Conservation (phyloP, 2,113 vertebrate genomes). For the Xiphophorus maculatus region DNA sequence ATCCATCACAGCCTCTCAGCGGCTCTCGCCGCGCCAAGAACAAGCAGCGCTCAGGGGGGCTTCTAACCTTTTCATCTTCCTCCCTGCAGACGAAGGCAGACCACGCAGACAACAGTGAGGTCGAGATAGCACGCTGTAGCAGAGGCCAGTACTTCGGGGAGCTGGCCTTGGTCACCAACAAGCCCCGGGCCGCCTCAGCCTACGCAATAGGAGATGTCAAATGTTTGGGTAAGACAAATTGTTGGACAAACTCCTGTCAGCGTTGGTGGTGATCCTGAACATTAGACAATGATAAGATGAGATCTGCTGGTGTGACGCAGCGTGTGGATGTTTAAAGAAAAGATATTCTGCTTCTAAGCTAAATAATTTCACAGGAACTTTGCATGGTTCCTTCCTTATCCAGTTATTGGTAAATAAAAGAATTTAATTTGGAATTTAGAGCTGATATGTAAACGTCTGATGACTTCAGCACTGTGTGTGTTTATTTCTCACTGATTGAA, state of each 20-base stretch:
- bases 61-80: slow-evolving; percentile 47
- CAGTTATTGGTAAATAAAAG: background rate
- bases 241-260: background rate
- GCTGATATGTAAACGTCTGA: slow-evolving; percentile 3
- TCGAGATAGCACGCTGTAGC: slow-evolving; percentile 93
- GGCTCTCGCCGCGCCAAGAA: slow-evolving; percentile 1
- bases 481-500: background rate
- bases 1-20: slow-evolving; percentile 30
- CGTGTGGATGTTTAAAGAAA: background rate
- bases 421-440: slow-evolving; percentile 1
- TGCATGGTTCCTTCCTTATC: background rate
- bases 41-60: background rate
- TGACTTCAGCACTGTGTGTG: background rate
- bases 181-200: slow-evolving; percentile 96
- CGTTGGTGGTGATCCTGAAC: background rate
- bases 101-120: slow-evolving; percentile 91
- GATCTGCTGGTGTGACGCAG: background rate
- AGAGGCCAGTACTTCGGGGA: slow-evolving; percentile 98
- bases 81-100: slow-evolving; percentile 86
- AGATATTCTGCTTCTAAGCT: background rate
- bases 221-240: slow-evolving; percentile 88
- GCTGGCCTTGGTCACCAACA: slow-evolving; percentile 97
- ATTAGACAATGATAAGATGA: background rate
- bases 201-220: slow-evolving; percentile 93
- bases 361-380: background rate